Base-by-base conservation (phyloP, 2,888 invertebrate genomes). In the Rutpela maculata region DNA sequence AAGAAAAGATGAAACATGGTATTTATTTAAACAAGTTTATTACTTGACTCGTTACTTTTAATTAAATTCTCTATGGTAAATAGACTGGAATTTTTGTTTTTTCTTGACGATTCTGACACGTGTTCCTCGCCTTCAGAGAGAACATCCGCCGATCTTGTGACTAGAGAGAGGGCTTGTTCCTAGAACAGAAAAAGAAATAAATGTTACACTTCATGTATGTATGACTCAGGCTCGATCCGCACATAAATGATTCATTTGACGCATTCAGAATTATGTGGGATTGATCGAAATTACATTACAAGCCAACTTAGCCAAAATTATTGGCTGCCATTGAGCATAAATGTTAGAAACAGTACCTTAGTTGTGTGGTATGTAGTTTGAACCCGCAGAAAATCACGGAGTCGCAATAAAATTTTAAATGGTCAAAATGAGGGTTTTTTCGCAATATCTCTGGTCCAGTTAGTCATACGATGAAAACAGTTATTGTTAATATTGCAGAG, bases 21-120 rank as follows among this genome's bases (percentile, higher is more conserved):
- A 86, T 86, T 86, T 87, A 86, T 87, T 88, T 86, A 86, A 86
- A 83, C 85, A 85, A 82, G 81, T 86, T 86, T 87, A 85, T 86
- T 86, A 81, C 85, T 80, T 75, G 83, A 80, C 81, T 86, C 84
- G 84, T 86, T 85, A 83, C 85, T 87, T 88, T 89, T 89, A 83
- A 90, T 90, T 86, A 90, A 87, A 87, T 90, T 89, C 83, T 90
- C 89, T 83, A 90, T 90, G 79, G 89, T 90, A 88, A 90, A 90
- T 85, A 89, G 84, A 84, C 86, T 88, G 78, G 90, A 89, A 84
- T 90, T 90, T 86, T 89, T 89, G 79, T 83, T 85, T 84, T 85
- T 88, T 76, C 84, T 82, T 50, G 82, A 72, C 56, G 83, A 80
- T 76, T 83, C 84, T n/a, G 74, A 76, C 66, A 67, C 62, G 63